A percentile compares a stretch with the other conserved stretches of the same genome.
Evolutionary conservation across 2,113 vertebrate genomes (phyloP).

Genomic region (Brachypodius melanocephalos): DNA sequence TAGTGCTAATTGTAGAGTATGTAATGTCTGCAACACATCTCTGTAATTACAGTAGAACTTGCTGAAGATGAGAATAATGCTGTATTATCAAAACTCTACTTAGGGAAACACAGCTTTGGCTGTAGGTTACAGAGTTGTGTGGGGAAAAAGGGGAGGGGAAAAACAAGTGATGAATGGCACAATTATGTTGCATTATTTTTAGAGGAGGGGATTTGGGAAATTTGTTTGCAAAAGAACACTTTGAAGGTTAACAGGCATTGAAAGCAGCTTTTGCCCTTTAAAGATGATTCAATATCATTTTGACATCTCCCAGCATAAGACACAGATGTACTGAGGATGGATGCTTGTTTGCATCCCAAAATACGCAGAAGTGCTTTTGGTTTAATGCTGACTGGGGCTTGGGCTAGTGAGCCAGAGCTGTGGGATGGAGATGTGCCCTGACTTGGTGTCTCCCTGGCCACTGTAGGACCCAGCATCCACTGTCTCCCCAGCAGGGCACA

Average conservation of each 20-base stretch:
- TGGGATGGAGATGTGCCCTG: not conserved
- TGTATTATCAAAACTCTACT: constrained; percentile 32
- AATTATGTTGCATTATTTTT: constrained; percentile 27
- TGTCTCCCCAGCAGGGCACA: fast-evolving
- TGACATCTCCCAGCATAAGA: not conserved
- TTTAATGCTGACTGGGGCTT: not conserved
- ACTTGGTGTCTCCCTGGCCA: not conserved
- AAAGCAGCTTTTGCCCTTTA: not conserved
- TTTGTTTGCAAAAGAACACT: not conserved
- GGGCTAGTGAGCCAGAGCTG: not conserved
- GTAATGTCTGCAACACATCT: constrained; percentile 53
- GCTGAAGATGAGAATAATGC: constrained; percentile 15
- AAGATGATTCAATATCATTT: not conserved
- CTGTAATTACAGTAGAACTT: constrained; percentile 62
- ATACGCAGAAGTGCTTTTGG: not conserved
- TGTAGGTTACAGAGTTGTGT: not conserved
- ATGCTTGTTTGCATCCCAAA: not conserved
- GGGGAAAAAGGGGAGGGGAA: not conserved
- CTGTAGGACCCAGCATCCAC: fast-evolving
- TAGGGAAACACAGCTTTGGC: not conserved
- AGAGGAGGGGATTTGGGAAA: not conserved
- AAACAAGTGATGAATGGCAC: not conserved
- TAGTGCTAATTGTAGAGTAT: constrained; percentile 53
- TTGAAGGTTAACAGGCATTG: not conserved
- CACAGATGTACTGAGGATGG: not conserved